Evolutionary conservation across 2,797 vertebrate genomes (phyloP), one percentile per base, ranked within the genome.

Genomic region (Micrastur ruficollis): DNA sequence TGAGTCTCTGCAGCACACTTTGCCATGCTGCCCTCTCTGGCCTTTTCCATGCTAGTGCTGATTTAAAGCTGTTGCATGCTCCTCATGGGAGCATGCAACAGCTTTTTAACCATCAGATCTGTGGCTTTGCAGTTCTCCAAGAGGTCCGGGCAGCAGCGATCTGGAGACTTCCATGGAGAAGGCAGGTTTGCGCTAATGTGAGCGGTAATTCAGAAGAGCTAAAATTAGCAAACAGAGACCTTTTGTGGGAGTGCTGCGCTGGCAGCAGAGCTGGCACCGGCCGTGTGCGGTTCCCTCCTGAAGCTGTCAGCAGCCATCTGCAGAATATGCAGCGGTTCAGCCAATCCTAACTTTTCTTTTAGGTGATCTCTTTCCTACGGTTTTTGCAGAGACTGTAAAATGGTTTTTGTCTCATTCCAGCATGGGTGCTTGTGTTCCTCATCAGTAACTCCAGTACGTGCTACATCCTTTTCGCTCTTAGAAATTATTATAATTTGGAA

Each of bases 391-490:
- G 67, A 63, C 84, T 72, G 50, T 65, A 62, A 93, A 95, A 94
- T 31, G 26, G 4, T 44, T 91, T 83, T 86, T 95, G 79, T 94
- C 34, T 93, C 40, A 9, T 94, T 92, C 89, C 53, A 55, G 38
- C 55, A 11, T 78, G 83, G 75, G 21, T 85, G 81, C 86, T 97
- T 92, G 92, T 68, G 53, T 95, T 95, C 86, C 86, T 95, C 96
- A 93, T 97, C 96, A 94, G 94, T 94, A 95, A 96, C 84, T 92
- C 53, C 96, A 94, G 93, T 85, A 90, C 0, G 75, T 91, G 94
- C 72, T 94, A 92, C n/a, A 81, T 96, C 92, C 89, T 89, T 92
- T 92, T 73, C 23, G 8, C 44, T 88, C 46, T 66, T 82, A 81
- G 40, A 78, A 89, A 82, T 85, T 80, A 32, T 63, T 73, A 50